Evolutionary conservation across 2,888 invertebrate genomes (phyloP).

Genomic region (Caenorhabditis becei): DNA sequence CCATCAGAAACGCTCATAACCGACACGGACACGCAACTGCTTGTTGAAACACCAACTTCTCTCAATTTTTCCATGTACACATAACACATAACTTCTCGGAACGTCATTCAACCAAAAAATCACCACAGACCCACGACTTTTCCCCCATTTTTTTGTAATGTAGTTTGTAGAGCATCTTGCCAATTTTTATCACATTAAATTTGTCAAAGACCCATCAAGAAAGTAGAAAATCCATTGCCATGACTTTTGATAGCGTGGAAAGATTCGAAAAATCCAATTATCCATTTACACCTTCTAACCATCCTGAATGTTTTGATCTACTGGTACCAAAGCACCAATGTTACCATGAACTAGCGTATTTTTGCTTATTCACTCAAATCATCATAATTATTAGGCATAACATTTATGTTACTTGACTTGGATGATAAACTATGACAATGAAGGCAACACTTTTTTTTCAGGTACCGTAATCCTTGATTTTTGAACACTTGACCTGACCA

Average conservation of each 20-base stretch:
- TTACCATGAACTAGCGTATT: constrained; percentile 14
- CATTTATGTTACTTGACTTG: constrained; percentile 17
- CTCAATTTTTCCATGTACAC: constrained; percentile 15
- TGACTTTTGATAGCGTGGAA: constrained; percentile 18
- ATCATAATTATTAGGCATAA: constrained; percentile 61
- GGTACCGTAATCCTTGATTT: constrained; percentile 12
- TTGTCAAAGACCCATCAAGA: neutral
- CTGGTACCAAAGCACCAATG: constrained; percentile 43
- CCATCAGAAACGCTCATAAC: constrained; percentile 24
- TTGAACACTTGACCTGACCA: constrained; percentile 10
- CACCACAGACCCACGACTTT: neutral
- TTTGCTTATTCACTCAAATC: neutral
- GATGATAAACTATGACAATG: constrained; percentile 30
- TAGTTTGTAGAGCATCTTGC: neutral
- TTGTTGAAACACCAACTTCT: constrained; percentile 24
- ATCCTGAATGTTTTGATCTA: constrained; percentile 31
- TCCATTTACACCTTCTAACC: neutral
- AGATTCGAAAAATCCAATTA: neutral
- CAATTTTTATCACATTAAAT: neutral
- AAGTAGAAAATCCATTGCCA: constrained; percentile 7
- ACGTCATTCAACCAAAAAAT: constrained; percentile 14
- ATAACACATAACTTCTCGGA: constrained; percentile 36
- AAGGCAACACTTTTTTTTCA: neutral
- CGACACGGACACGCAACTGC: constrained; percentile 59
- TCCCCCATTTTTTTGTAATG: neutral